Percentiles rank a stretch among this genome's conserved stretches.
These are phyloP conservation scores for Tor tambroides DNA, from an alignment of 2,113 vertebrate species.

Conservation along the genomic window DNA sequence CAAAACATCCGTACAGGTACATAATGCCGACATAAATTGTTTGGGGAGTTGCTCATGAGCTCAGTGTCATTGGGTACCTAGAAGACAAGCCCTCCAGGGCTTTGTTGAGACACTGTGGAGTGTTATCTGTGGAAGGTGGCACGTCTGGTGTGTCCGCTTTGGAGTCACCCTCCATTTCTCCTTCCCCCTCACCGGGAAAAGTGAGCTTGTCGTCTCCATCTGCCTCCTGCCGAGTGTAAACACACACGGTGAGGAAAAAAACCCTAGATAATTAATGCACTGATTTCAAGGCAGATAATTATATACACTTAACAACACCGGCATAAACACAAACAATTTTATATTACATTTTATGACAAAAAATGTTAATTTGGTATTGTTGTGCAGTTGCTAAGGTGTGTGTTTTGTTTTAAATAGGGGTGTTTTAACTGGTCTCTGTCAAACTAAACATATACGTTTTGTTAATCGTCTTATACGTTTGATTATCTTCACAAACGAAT, in stretches of 20 bases:
- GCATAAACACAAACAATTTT: too few species aligned
- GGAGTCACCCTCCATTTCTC: constrained; percentile 80
- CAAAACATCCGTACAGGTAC: not conserved
- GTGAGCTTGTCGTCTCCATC: constrained; percentile 83
- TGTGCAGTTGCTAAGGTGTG: too few species aligned
- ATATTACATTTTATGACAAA: too few species aligned
- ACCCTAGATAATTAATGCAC: not conserved
- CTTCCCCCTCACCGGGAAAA: constrained; percentile 74
- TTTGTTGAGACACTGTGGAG: constrained; percentile 91
- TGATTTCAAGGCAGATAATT: not conserved
- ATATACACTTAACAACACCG: not conserved
- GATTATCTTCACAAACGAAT: too few species aligned
- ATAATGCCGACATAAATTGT: not conserved
- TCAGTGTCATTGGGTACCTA: constrained; percentile 77
- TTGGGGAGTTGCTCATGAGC: not conserved
- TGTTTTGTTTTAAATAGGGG: too few species aligned
- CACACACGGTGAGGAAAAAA: not conserved
- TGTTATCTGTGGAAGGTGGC: constrained; percentile 84
- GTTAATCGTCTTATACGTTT: too few species aligned
- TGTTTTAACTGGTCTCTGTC: too few species aligned
- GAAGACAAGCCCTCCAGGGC: constrained; percentile 92
- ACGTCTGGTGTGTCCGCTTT: constrained; percentile 79
- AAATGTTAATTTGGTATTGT: too few species aligned
- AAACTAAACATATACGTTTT: too few species aligned
- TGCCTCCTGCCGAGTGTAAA: constrained; percentile 78